Base-by-base conservation (phyloP, 2,888 invertebrate species). In the Enchytraeus crypticus region DNA sequence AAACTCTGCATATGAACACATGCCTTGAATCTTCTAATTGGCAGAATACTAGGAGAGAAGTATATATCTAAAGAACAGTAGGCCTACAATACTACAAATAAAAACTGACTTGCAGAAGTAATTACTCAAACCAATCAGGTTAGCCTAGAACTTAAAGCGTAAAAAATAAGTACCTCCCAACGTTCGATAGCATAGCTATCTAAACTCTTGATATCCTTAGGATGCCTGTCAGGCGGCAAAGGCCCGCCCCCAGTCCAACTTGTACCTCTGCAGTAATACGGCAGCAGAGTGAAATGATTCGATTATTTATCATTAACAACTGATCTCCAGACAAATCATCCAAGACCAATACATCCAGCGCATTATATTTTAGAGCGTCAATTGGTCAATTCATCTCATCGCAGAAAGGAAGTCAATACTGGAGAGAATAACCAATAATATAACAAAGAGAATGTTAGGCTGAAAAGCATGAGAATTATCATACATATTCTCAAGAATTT, bases 171-270 rank as follows among this genome's bases (percentile, higher is more conserved):
- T n/a, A 79, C 80, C 74, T 95, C 91, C 96, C 96, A 96, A 60
- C 96, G 83, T 75, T 92, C 91, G 75, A 88, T 82, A 0, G 95
- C 92, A 77, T 96, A 96, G 5, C 87, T 84, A 78, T 96, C 93
- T 26, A 96, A 82, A 80, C 91, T 92, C 0, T 86, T 83, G 3
- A 89, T 85, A 75, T 93, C 92, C 58, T 91, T 84, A 0, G 88
- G 71, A 69, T 81, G 88, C 79, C 92, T 92, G 74, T 95, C 95
- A 2, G 86, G 85, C 71, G 92, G 90, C 66, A 91, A 78, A 46
- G 64, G 63, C 27, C 72, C 73, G 57, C 66, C 67, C n/a, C 73
- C 77, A 57, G 88, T 88, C 92, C 92, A 93, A 8, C 91, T 86
- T 61, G 87, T 85, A 0, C 92, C 92, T 0, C 88, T 88, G 77